Evolutionary conservation across 2,113 vertebrate species (phyloP).

Genomic region (Romanogobio albipinnatus): DNA sequence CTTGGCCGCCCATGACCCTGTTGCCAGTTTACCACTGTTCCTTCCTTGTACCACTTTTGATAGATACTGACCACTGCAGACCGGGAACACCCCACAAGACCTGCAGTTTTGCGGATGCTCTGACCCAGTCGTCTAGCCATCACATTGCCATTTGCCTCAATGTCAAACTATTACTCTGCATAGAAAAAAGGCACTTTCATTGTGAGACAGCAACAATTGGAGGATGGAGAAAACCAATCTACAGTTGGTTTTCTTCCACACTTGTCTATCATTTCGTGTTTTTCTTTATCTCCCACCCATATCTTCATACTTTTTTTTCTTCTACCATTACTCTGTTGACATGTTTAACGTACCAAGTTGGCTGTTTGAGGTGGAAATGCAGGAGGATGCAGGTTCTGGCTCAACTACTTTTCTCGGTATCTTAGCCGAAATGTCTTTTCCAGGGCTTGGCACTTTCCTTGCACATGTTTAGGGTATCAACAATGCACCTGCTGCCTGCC

Average conservation of each 20-base stretch:
- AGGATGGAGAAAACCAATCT: neutral
- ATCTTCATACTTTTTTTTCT: slow-evolving; percentile 35
- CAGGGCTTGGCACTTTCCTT: slow-evolving; percentile 57
- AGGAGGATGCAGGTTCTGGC: slow-evolving; percentile 47
- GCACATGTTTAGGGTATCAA: slow-evolving; percentile 65
- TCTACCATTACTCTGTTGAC: slow-evolving; percentile 43
- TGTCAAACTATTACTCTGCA: neutral
- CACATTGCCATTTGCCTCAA: neutral
- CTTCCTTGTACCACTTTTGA: no score
- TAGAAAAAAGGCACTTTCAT: neutral
- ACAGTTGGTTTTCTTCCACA: slow-evolving; percentile 27
- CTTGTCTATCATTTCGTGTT: neutral
- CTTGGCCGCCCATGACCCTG: no score
- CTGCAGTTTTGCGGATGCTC: no score
- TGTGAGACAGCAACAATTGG: neutral
- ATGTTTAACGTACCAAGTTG: slow-evolving; percentile 42
- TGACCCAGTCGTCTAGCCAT: no score
- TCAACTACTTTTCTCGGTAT: slow-evolving; percentile 50
- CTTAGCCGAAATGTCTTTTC: slow-evolving; percentile 45
- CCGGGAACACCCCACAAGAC: no score
- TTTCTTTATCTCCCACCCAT: neutral
- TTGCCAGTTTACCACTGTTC: no score
- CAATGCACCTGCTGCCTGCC: slow-evolving; percentile 63
- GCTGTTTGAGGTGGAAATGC: slow-evolving; percentile 46
- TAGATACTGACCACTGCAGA: no score